Conservation (phyloP, 2,888 invertebrate genomes). For the Xestia c-nigrum region DNA sequence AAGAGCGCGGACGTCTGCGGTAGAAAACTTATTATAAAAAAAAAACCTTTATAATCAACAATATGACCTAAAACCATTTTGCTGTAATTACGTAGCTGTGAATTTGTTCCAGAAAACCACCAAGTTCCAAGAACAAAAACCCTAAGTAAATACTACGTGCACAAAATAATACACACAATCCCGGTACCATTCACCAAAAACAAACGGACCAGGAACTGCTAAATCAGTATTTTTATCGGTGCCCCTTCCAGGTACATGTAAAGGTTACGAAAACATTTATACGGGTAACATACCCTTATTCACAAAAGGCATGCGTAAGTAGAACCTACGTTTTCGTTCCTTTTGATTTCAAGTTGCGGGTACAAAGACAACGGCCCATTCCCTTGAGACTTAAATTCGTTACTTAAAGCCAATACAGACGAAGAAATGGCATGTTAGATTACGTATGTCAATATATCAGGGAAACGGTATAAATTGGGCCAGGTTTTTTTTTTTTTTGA, state of each 20-base stretch:
- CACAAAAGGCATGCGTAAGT: slow-evolving; percentile 59
- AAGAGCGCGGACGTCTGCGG: too few relatives aligned
- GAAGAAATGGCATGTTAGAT: slow-evolving; percentile 61
- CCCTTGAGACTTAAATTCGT: slow-evolving; percentile 63
- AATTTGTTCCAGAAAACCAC: neutral
- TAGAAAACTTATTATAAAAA: too few relatives aligned
- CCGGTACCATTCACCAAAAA: slow-evolving; percentile 16
- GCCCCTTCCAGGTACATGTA: slow-evolving; percentile 41
- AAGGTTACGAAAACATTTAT: slow-evolving; percentile 61
- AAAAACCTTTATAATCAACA: neutral
- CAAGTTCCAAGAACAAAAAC: neutral
- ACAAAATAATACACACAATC: slow-evolving; percentile 17
- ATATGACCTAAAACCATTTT: neutral
- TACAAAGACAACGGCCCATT: slow-evolving; percentile 60
- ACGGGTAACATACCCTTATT: slow-evolving; percentile 43
- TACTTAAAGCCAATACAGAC: slow-evolving; percentile 60
- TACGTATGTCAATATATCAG: slow-evolving; percentile 63
- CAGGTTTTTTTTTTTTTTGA: slow-evolving; percentile 25
- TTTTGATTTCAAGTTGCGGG: slow-evolving; percentile 61
- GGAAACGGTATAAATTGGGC: slow-evolving; percentile 27
- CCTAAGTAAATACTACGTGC: slow-evolving; percentile 17
- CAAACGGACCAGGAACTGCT: slow-evolving; percentile 9
- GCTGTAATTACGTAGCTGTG: neutral
- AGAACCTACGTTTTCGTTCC: slow-evolving; percentile 36
- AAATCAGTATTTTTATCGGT: slow-evolving; percentile 41